Evolutionary conservation across 2,797 vertebrate genomes (phyloP).

Genomic region (Hippocampus kuda): DNA sequence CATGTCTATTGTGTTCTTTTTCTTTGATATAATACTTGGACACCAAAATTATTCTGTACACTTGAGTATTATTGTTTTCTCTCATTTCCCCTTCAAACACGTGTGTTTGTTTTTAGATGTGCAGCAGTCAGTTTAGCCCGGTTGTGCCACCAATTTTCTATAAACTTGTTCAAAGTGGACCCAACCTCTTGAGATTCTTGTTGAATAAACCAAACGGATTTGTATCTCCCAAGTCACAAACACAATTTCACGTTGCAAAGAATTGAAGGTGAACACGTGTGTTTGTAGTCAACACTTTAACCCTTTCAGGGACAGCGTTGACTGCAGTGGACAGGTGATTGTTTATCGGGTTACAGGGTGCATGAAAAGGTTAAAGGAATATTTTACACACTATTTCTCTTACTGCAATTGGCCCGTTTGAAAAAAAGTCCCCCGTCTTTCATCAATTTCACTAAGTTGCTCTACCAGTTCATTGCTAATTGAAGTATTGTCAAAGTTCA

Average conservation of each 20-base stretch:
- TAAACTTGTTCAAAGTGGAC: not conserved
- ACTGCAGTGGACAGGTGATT: not conserved
- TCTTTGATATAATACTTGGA: slow-evolving; percentile 26
- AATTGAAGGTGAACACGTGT: not conserved
- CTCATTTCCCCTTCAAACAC: not conserved
- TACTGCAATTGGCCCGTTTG: not conserved
- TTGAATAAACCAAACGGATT: not conserved
- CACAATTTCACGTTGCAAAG: not conserved
- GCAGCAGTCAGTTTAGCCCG: no score
- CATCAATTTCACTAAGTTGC: no score
- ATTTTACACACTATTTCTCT: not conserved
- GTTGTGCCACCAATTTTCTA: slow-evolving; percentile 1
- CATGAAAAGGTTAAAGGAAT: not conserved
- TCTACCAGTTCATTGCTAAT: no score
- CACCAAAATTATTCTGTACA: slow-evolving; percentile 10
- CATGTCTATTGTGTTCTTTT: slow-evolving; percentile 23
- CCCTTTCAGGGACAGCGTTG: no score
- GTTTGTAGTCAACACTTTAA: not conserved
- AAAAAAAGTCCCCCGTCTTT: no score
- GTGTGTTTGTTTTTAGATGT: slow-evolving; percentile 7
- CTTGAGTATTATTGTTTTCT: not conserved
- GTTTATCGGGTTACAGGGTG: not conserved
- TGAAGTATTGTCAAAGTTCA: no score
- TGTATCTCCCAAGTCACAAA: not conserved
- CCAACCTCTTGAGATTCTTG: not conserved